These are phyloP conservation scores for Agrochola litura DNA, from an alignment of 2,888 invertebrate species.

Conservation along the genomic window DNA sequence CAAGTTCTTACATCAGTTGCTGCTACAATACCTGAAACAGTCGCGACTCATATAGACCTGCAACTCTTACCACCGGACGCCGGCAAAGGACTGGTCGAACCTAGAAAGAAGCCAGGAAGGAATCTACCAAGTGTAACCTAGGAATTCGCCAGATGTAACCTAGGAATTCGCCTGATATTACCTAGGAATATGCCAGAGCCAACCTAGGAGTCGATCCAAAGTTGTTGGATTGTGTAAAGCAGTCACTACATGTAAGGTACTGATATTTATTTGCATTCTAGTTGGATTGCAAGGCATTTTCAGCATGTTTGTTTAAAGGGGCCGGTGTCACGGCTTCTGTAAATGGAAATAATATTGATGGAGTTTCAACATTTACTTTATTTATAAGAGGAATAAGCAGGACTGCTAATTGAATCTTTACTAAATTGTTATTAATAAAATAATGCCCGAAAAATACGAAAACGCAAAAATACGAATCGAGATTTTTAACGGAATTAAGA, in stretches of 20 bases:
- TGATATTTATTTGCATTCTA: slow-evolving; percentile 10
- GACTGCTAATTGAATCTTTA: slow-evolving; percentile 33
- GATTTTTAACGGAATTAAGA: slow-evolving; percentile 27
- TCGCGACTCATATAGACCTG: slow-evolving; percentile 94
- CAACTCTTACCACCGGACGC: not conserved
- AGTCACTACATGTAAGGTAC: slow-evolving; percentile 10
- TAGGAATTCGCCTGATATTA: not conserved
- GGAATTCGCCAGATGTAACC: not conserved
- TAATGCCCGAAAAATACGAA: slow-evolving; percentile 45
- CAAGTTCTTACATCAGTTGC: slow-evolving; percentile 95
- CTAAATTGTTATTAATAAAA: slow-evolving; percentile 31
- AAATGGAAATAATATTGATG: not conserved
- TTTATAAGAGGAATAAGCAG: not conserved
- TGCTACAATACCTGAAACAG: slow-evolving; percentile 96
- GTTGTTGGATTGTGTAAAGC: not conserved
- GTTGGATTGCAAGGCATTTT: not conserved
- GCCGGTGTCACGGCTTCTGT: too few relatives aligned
- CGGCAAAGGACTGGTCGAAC: not conserved
- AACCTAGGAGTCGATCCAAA: not conserved
- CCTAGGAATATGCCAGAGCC: not conserved
- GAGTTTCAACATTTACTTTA: slow-evolving; percentile 2
- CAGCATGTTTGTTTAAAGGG: not conserved
- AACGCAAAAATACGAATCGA: slow-evolving; percentile 47
- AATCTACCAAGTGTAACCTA: not conserved
- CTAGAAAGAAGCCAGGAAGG: not conserved